Conservation (phyloP, 2,888 invertebrate genomes). For the Lissonota sp. region DNA sequence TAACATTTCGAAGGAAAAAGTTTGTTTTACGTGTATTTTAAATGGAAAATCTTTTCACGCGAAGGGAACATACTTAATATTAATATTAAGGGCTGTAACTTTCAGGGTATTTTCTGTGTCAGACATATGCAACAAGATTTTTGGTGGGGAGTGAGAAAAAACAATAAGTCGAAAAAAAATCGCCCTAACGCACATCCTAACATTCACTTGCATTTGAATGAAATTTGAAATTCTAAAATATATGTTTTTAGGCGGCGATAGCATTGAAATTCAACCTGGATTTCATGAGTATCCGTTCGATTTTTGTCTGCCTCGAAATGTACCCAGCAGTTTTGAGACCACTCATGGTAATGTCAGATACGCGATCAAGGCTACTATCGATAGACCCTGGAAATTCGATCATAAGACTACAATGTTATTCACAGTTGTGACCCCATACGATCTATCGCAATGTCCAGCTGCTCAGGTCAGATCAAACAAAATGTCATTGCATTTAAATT, state of each 20-base stretch:
- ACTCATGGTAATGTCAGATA: constrained; percentile 90
- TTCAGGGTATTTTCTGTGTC: too few relatives aligned
- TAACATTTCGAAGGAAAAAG: too few relatives aligned
- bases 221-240: not conserved
- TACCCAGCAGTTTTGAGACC: constrained; percentile 91
- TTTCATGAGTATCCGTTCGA: constrained; percentile 90
- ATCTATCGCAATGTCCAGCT: constrained; percentile 87
- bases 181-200: not conserved
- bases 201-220: not conserved
- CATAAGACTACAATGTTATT: constrained; percentile 91
- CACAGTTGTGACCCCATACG: constrained; percentile 90
- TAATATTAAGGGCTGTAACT: too few relatives aligned
- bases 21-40: too few relatives aligned
- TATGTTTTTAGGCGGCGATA: constrained; percentile 84
- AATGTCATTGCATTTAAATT: not conserved
- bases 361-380: constrained; percentile 90
- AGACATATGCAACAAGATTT: too few relatives aligned
- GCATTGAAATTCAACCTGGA: constrained; percentile 89
- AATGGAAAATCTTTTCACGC: too few relatives aligned
- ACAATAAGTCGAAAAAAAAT: too few relatives aligned
- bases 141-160: too few relatives aligned
- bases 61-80: too few relatives aligned
- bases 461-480: constrained; percentile 39
- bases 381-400: constrained; percentile 92
- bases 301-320: constrained; percentile 88